Evolutionary conservation across 2,888 invertebrate species (phyloP).

Genomic region (Andrena minutula): DNA sequence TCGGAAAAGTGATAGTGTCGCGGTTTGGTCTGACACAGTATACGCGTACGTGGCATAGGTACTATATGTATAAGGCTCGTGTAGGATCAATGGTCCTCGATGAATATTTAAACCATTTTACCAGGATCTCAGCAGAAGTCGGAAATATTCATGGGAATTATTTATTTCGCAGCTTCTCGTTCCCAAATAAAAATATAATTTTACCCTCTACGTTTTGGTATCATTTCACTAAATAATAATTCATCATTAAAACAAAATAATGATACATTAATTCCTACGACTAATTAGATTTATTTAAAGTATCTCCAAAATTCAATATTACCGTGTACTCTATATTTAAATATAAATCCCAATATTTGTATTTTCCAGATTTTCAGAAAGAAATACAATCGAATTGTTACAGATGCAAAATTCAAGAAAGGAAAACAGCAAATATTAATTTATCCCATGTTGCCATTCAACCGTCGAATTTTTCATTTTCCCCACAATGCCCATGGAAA

Average conservation of each 20-base stretch:
- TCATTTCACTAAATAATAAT: background rate
- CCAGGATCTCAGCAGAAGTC: slow-evolving; percentile 19
- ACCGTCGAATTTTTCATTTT: background rate
- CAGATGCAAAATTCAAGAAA: background rate
- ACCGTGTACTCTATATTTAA: background rate
- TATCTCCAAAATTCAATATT: too few species aligned
- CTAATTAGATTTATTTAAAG: too few species aligned
- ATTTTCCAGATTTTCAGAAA: too few species aligned
- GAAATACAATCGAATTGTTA: background rate
- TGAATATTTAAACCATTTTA: slow-evolving; percentile 48
- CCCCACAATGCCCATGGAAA: background rate
- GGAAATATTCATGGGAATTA: slow-evolving; percentile 18
- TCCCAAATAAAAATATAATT: background rate
- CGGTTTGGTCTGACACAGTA: slow-evolving; percentile 52
- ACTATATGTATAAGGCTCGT: background rate
- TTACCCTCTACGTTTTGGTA: background rate
- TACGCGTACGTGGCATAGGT: slow-evolving; percentile 17
- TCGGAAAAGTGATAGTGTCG: slow-evolving; percentile 63
- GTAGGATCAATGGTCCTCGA: slow-evolving; percentile 43
- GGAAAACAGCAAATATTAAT: background rate
- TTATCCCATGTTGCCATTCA: background rate
- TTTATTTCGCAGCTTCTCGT: background rate
- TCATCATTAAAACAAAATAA: too few species aligned
- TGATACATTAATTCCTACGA: too few species aligned
- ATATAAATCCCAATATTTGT: background rate